Base-by-base conservation (phyloP, 2,797 vertebrate genomes). In the Salarias fasciatus region DNA sequence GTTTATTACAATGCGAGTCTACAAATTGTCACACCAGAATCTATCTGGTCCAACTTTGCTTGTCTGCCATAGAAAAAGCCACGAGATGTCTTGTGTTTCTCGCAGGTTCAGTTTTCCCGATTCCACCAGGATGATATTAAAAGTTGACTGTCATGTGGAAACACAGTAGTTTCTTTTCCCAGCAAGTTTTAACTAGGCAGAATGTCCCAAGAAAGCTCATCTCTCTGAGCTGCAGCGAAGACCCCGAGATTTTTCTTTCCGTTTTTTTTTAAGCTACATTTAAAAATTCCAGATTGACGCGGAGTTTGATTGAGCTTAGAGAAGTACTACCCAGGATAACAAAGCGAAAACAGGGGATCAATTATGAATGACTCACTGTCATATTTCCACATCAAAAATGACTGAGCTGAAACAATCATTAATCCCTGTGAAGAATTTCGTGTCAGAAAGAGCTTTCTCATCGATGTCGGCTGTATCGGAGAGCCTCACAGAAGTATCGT, bases 1-100 rank as follows among this genome's bases (percentile, higher is more conserved):
- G n/a, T n/a, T n/a, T n/a, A 86, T 86, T 78, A 83, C 69, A 82
- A 66, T 66, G 62, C 65, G 53, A 80, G 63, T 84, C 71, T 47
- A 31, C 53, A 80, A 84, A 84, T 79, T 43, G 80, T 81, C 69
- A 61, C 63, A 14, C 37, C 11, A 38, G 52, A 68, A 55, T 55
- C 43, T 53, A 66, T 66, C 53, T 47, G 72, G 80, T 53, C 55
- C 57, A 12, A 64, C 69, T 75, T 74, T 66, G 46, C 63, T 72
- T 51, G 46, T 48, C 57, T 38, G 18, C 72, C 58, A 70, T 52
- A 18, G 75, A 42, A 58, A 75, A 68, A 53, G 30, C 46, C 54
- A 63, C 68, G 50, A 77, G 71, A 65, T 60, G 86, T 79, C 83
- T 79, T 66, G 69, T 15, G 14, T 61, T 50, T 45, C 10, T 63